Evolutionary conservation across 1,140 invertebrate genomes (phyloP).

Genomic region (Sarcophaga bullata): DNA sequence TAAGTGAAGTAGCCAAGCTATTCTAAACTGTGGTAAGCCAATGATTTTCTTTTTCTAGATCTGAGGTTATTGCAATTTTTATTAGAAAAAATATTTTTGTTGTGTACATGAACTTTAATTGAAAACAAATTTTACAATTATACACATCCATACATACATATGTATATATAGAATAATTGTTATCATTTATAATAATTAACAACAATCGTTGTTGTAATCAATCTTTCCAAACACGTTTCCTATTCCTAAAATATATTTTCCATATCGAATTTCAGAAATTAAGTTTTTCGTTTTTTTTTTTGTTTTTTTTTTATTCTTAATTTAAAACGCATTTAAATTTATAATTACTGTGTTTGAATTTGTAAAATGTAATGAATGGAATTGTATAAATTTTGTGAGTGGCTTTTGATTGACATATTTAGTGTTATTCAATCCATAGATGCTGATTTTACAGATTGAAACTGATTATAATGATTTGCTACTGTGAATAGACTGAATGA

Average conservation of each 20-base stretch:
- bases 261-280: slow-evolving; percentile 12
- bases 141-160: too few relatives aligned
- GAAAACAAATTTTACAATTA: too few relatives aligned
- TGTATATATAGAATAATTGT: too few relatives aligned
- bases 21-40: too few relatives aligned
- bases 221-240: slow-evolving; percentile 14
- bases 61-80: too few relatives aligned
- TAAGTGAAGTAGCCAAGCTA: too few relatives aligned
- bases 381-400: neutral
- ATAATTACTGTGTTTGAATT: neutral
- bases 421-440: neutral
- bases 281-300: neutral
- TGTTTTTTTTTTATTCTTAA: slow-evolving; percentile 6
- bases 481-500: too few relatives aligned
- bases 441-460: neutral
- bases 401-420: neutral
- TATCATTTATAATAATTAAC: too few relatives aligned
- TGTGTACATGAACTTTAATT: too few relatives aligned
- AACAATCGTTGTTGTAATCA: neutral
- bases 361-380: neutral
- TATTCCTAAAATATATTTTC: neutral
- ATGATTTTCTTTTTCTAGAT: too few relatives aligned
- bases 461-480: neutral
- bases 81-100: too few relatives aligned
- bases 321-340: neutral